Base-by-base conservation (phyloP, 1,140 invertebrate species). In the Drosophila eugracilis region DNA sequence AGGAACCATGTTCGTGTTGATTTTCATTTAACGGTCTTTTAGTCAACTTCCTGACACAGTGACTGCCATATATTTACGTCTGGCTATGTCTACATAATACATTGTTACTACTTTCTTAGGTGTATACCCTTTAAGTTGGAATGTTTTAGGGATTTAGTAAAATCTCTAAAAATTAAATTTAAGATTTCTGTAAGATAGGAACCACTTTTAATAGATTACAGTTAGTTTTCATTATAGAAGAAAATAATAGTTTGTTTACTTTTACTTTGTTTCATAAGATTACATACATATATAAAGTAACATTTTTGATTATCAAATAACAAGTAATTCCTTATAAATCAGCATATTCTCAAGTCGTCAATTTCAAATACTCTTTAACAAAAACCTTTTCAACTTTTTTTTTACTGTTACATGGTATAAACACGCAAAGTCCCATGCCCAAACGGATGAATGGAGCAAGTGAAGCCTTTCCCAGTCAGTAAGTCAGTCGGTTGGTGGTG, bases 21-120 rank as follows among this genome's bases (percentile, higher is more conserved):
- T 79, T 86, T 88, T 89, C 83, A 89, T 88, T 89, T 88, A 88
- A 89, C 83, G 79, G 83, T 88, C 84, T 89, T 88, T 89, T 89
- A 88, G 84, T 84, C 78, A 88, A 88, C 83, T 88, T 89, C 75
- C 83, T 88, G 83, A 89, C 83, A 86, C 81, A 86, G 74, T 86
- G 74, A 81, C 83, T 88, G 75, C 81, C 78, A 86, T 86, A 78
- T 81, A 81, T 81, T 88, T 81, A 78, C 78, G 78, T 86, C 81
- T 75, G 15, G 44, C 73, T 54, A 67, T 62, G 67, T 75, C 75
- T 83, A 83, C 74, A 84, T 85, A 85, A 76, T 63, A 32, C 73
- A 41, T 41, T 22, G 37, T 32, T 53, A 70, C 58, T 57, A 24
- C 77, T 30, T 63, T 48, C 19, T 37, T 41, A 15, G 24, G 39